phyloP scores from a whole-genome alignment of 64 coral and sea anemone genomes.

The Pocillopora verrucosa region DNA sequence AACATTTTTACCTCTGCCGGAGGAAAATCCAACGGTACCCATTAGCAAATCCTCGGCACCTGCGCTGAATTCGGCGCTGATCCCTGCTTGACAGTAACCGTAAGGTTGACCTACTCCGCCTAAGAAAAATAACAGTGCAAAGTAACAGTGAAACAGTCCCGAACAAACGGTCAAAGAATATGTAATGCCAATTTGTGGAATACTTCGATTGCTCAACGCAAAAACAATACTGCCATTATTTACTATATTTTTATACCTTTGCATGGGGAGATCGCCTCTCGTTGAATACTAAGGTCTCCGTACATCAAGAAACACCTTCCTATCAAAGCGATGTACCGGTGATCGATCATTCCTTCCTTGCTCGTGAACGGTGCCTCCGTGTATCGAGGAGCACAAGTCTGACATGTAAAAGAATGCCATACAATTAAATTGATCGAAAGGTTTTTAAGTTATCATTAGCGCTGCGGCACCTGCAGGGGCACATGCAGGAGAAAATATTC shows the following conservation, averaged over 20 bases:
- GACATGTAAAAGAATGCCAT: background rate
- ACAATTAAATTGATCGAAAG: too few relatives aligned
- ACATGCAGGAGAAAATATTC: too few relatives aligned
- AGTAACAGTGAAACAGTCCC: too few relatives aligned
- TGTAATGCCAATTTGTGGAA: too few relatives aligned
- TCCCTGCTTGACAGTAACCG: background rate
- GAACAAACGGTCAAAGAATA: too few relatives aligned
- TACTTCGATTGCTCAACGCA: too few relatives aligned
- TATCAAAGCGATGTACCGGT: background rate
- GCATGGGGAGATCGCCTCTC: background rate
- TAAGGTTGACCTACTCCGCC: background rate
- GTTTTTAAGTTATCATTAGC: too few relatives aligned
- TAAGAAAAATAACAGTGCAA: background rate
- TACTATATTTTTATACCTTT: background rate
- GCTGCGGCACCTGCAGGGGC: too few relatives aligned
- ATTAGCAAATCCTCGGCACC: background rate
- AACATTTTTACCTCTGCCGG: background rate
- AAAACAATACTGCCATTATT: background rate
- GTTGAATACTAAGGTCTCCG: background rate
- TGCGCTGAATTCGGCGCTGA: background rate
- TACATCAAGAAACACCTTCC: constrained; percentile 14
- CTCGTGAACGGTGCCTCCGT: background rate
- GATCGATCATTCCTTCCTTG: background rate
- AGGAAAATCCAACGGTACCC: background rate
- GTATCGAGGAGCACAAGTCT: constrained; percentile 61